Base-by-base conservation (phyloP, 2,888 invertebrate species). In the Incurvaria masculella region DNA sequence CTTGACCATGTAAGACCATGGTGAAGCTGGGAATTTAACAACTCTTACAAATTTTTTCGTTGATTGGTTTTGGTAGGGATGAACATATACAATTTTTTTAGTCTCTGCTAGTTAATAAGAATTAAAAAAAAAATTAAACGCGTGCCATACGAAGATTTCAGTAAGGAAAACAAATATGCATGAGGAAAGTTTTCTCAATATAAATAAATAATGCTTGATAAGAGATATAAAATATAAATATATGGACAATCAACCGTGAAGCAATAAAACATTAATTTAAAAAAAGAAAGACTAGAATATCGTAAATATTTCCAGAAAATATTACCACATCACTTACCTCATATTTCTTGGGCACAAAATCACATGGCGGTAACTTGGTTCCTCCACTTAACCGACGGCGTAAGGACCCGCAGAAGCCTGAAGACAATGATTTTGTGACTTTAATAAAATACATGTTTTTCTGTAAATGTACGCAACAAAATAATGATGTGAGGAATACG, bases 321-420 rank as follows among this genome's bases (percentile, higher is more conserved):
- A 2, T 17, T 26, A 23, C 6, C 14, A 17, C 5, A 16, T 14
- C 14, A 47, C 59, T 57, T 61, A 68, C 70, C 50, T 56, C 53
- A 55, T 69, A 70, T 52, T 59, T 58, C 51, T 59, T 60, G 2
- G 69, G 67, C 21, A 50, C 51, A 57, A 68, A 66, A 54, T 65
- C 57, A 52, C 64, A 66, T 49, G 55, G 45, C n/a, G 62, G 62
- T 49, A 62, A 49, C 49, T 56, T 51, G 6, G 53, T 54, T 16
- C 50, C 23, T 19, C 46, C 48, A 17, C 46, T 44, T 10, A 50
- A 47, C 16, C 44, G 43, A 33, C 55, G 41, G 20, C 33, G 49
- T 19, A 48, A 20, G 1, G 46, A 23, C 27, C 21, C n/a, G 20
- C 21, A 17, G 18, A n/a, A n/a, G n/a, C n/a, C n/a, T n/a, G n/a